Evolutionary conservation across 2,113 vertebrate species (phyloP), one percentile per base, ranked within the genome.

Genomic region (Rhadina sibilatrix): DNA sequence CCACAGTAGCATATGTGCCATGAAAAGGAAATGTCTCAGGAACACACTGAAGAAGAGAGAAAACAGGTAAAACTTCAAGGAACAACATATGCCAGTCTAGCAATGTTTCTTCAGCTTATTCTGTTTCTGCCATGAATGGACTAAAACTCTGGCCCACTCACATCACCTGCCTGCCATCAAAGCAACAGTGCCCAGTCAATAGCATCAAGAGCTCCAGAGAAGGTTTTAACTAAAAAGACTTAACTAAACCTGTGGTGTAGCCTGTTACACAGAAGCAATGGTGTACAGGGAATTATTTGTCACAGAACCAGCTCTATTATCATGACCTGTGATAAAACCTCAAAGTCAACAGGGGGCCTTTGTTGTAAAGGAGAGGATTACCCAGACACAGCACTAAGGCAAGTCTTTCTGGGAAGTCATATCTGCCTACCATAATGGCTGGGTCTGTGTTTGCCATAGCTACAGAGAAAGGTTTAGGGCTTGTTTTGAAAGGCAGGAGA

Each of bases 1-100:
- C 37, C 37, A 25, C 74, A 40, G 44, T 28, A 74, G 65, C 7
- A 14, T 53, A 85, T 38, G 33, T 86, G 21, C 37, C 31, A n/a
- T 31, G 35, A 64, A 87, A 82, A 85, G 15, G 25, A 87, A 83
- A 44, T 14, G 3, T 72, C 61, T 76, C 42, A 27, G 42, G 7
- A 80, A 66, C 54, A 80, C 20, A 49, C 4, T n/a, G 70, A 79
- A 60, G 13, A 91, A 78, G 46, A 90, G 5, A 92, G 64, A 83
- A 92, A 77, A 74, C 21, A 69, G 59, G 83, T 71, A 86, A 89
- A 57, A 59, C 63, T 76, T 86, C 64, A 70, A 95, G 54, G 37
- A 86, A 78, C 12, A 82, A 50, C 35, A 5, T 66, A 61, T 63
- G 52, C 74, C 42, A 64, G 53, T 56, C 50, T 86, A 68, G 30